These are phyloP conservation scores for Melierax canorus DNA, from an alignment of 2,113 vertebrate genomes.

Conservation along the genomic window DNA sequence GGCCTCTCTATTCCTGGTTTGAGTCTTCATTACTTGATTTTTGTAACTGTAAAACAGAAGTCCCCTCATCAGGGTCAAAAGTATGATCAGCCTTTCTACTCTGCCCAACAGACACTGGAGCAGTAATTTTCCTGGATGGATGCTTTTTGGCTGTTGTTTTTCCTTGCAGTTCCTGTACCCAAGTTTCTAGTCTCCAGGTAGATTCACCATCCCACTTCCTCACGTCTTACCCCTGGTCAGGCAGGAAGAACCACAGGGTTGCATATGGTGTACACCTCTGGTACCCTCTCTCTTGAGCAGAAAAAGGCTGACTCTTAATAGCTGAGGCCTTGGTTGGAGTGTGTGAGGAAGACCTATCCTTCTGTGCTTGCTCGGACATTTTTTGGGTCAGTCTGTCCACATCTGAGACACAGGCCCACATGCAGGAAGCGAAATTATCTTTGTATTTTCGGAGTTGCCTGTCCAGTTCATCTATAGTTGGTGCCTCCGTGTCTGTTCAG, in stretches of 20 bases:
- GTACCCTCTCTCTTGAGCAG: background rate
- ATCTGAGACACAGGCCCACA: background rate
- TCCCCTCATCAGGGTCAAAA: too few relatives aligned
- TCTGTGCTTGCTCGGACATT: background rate
- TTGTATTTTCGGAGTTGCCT: background rate
- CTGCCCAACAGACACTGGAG: background rate
- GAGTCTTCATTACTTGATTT: too few relatives aligned
- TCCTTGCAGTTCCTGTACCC: background rate
- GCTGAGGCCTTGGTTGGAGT: background rate
- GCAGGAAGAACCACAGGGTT: background rate
- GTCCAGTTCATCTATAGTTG: background rate
- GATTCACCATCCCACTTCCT: background rate
- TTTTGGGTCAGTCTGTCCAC: background rate
- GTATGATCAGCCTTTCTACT: background rate
- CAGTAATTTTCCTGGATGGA: background rate
- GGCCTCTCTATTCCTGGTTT: too few relatives aligned
- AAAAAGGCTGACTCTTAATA: background rate
- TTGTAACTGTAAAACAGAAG: too few relatives aligned
- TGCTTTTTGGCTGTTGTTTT: background rate
- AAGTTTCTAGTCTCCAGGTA: background rate
- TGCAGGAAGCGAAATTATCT: background rate
- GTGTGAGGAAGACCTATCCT: background rate
- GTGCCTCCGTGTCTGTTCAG: background rate
- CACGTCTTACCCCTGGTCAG: background rate
- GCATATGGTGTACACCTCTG: background rate